Conservation (phyloP, 2,888 invertebrate genomes). For the Lithophane semibrunnea region DNA sequence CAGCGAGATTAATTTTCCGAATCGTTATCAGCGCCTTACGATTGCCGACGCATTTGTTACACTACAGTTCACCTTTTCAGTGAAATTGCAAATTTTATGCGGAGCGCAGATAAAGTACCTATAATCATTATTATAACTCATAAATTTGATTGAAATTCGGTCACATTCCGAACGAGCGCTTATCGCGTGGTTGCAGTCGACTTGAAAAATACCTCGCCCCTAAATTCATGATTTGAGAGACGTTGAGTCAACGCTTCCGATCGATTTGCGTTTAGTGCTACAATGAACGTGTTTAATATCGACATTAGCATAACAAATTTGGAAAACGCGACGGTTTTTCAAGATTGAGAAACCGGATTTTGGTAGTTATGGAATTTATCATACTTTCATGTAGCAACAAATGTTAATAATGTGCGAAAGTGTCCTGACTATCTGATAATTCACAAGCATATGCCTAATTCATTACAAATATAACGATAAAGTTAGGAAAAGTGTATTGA, state of each 20-base stretch:
- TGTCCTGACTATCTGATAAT: background rate
- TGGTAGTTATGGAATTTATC: background rate
- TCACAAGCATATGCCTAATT: background rate
- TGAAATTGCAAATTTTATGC: slow-evolving; percentile 89
- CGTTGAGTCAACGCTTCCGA: slow-evolving; percentile 84
- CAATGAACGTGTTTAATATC: slow-evolving; percentile 86
- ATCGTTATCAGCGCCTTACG: slow-evolving; percentile 89
- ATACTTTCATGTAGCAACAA: background rate
- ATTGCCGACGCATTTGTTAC: slow-evolving; percentile 89
- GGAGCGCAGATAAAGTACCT: slow-evolving; percentile 87
- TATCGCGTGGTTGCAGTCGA: slow-evolving; percentile 88
- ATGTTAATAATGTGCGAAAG: background rate
- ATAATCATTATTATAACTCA: slow-evolving; percentile 90
- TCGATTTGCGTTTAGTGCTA: slow-evolving; percentile 88
- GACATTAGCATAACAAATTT: slow-evolving; percentile 84
- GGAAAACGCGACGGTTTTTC: slow-evolving; percentile 73
- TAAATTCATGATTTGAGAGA: slow-evolving; percentile 77
- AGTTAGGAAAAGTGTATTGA: too few species aligned
- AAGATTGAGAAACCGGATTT: slow-evolving; percentile 27
- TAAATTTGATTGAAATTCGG: slow-evolving; percentile 91
- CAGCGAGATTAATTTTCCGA: slow-evolving; percentile 87
- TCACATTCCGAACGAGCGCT: slow-evolving; percentile 87
- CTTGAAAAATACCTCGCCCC: slow-evolving; percentile 87
- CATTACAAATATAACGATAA: too few species aligned
- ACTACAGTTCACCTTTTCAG: slow-evolving; percentile 89